Percentiles rank a stretch among this genome's conserved stretches.
These are phyloP conservation scores for Danionella cerebrum DNA, from an alignment of 2,113 vertebrate species.

Conservation along the genomic window DNA sequence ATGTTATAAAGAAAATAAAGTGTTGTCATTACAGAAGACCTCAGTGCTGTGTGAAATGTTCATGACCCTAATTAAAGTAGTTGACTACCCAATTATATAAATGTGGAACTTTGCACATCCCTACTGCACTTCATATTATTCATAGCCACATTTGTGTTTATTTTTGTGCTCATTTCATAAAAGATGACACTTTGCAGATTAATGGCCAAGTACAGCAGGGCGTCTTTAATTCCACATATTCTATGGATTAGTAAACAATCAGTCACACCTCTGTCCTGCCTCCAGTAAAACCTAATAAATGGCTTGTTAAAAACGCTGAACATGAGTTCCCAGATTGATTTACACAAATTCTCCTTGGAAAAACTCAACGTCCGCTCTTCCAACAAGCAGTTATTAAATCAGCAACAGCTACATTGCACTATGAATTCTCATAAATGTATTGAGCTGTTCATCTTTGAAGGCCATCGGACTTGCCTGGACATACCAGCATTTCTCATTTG, in stretches of 20 bases:
- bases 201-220: not conserved
- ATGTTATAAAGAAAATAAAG: not conserved
- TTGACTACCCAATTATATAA: not conserved
- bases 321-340: conserved; percentile 42
- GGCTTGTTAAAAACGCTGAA: conserved; percentile 48
- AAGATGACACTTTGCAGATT: not conserved
- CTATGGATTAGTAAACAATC: conserved; percentile 42
- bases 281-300: conserved; percentile 33
- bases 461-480: conserved; percentile 14
- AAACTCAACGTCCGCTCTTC: conserved; percentile 21
- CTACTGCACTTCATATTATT: too few species aligned
- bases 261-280: conserved; percentile 26
- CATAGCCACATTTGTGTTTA: too few species aligned
- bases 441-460: conserved; percentile 41
- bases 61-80: not conserved
- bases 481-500: conserved; percentile 19
- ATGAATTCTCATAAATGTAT: conserved; percentile 28
- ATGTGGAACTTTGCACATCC: not conserved
- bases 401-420: conserved; percentile 24
- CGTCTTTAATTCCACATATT: conserved; percentile 5
- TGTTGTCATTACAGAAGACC: not conserved
- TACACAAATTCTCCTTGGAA: conserved; percentile 39
- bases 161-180: too few species aligned
- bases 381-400: conserved; percentile 45
- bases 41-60: not conserved